Evolutionary conservation across 2,797 vertebrate species (phyloP), one percentile per base, ranked within the genome.

Genomic region (Eremophila alpestris): DNA sequence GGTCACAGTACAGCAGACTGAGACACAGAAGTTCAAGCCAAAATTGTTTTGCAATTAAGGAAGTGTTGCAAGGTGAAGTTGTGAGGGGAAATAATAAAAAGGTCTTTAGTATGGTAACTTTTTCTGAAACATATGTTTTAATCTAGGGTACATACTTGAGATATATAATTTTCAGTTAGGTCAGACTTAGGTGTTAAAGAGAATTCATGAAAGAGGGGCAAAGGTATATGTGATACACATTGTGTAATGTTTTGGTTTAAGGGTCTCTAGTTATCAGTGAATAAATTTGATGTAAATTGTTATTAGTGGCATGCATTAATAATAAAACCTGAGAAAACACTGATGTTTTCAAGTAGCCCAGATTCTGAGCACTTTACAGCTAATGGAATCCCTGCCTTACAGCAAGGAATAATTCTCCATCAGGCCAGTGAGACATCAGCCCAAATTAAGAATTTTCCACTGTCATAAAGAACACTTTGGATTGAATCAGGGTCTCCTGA

Each of bases 21-120:
- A 94, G 92, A 91, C 82, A 93, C 62, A 89, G 64, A 96, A 96
- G 89, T 96, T 97, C 87, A 93, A 95, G 95, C 87, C 93, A 97
- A 96, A 95, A 94, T 83, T 95, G 95, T 95, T 96, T 95, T 91
- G 94, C 94, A 97, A 95, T 97, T 97, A 96, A 95, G 94, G 92
- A 97, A 95, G 94, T 94, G 96, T 93, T 95, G 93, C 90, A 94
- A 97, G 91, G 94, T 95, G 92, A 92, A 89, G 62, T 92, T 89
- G 91, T 95, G 91, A 95, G 89, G 77, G 92, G 90, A 95, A 95
- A 95, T 93, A 92, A 95, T 95, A 95, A 95, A 94, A 92, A 83
- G 36, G 63, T 86, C 78, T 92, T 94, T 75, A 62, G 78, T 83
- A 88, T 82, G 12, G 24, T 52, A 52, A 48, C 16, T 56, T 73